phyloP scores from a whole-genome alignment of 2,888 invertebrate genomes.

The Parnassius glacialis region DNA sequence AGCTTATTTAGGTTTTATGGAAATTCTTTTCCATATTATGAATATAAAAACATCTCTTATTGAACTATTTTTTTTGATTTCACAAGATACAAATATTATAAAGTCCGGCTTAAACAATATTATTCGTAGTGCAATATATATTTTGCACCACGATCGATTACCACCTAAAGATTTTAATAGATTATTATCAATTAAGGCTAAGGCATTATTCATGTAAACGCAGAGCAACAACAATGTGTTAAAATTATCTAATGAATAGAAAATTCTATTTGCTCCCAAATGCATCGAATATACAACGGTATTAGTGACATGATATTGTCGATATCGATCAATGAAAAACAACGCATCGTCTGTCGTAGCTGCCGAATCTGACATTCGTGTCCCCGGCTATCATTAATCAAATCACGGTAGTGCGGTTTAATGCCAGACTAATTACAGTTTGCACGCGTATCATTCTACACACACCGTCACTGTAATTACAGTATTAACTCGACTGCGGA shows the following conservation, averaged over 20 bases:
- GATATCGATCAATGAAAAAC: slow-evolving; percentile 54
- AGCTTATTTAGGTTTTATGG: no score
- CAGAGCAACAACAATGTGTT: slow-evolving; percentile 5
- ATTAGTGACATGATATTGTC: slow-evolving; percentile 16
- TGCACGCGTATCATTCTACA: slow-evolving; percentile 54
- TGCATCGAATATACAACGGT: slow-evolving; percentile 19
- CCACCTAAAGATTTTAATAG: no score
- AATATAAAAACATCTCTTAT: no score
- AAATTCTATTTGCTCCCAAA: slow-evolving; percentile 19
- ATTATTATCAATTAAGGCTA: no score
- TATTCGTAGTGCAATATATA: no score
- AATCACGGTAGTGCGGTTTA: slow-evolving; percentile 70
- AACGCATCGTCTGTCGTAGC: slow-evolving; percentile 12
- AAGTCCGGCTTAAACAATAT: no score
- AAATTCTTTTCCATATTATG: no score
- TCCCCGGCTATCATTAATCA: slow-evolving; percentile 58
- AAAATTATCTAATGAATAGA: slow-evolving; percentile 20
- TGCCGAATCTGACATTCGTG: slow-evolving; percentile 21
- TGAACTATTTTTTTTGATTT: no score
- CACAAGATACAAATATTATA: no score
- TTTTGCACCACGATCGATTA: no score
- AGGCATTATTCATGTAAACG: not conserved
- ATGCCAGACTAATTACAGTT: slow-evolving; percentile 77
- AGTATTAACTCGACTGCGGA: slow-evolving; percentile 55
- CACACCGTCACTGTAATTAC: slow-evolving; percentile 53